Conservation (phyloP, 2,888 invertebrate genomes). For the Caenorhabditis virilis region DNA sequence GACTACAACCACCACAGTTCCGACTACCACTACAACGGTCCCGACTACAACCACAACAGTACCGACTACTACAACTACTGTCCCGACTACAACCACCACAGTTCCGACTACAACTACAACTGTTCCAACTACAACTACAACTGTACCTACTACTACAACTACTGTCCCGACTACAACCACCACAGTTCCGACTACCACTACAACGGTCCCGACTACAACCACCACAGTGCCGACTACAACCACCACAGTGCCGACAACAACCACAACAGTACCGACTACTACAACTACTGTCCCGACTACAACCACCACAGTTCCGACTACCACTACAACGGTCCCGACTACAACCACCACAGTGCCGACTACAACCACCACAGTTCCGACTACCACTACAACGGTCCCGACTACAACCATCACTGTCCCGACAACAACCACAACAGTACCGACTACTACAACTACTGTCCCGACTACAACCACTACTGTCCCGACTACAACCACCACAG, state of each 20-base stretch:
- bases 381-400: neutral
- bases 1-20: conserved; percentile 6
- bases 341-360: conserved; percentile 13
- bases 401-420: conserved; percentile 9
- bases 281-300: conserved; percentile 7
- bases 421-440: conserved; percentile 1
- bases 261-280: conserved; percentile 11
- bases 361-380: conserved; percentile 9
- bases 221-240: conserved; percentile 2
- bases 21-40: neutral
- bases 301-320: conserved; percentile 1
- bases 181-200: conserved; percentile 10
- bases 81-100: conserved; percentile 6
- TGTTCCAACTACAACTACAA: conserved; percentile 6
- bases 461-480: conserved; percentile 8
- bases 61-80: conserved; percentile 4
- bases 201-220: conserved; percentile 8
- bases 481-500: conserved; percentile 9
- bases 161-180: conserved; percentile 13
- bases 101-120: conserved; percentile 8
- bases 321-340: conserved; percentile 7
- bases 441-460: conserved; percentile 6
- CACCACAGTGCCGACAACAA: conserved; percentile 1
- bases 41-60: neutral
- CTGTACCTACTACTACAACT: conserved; percentile 7